Conservation (phyloP, 2,113 vertebrate species). For the Zapornia atra region DNA sequence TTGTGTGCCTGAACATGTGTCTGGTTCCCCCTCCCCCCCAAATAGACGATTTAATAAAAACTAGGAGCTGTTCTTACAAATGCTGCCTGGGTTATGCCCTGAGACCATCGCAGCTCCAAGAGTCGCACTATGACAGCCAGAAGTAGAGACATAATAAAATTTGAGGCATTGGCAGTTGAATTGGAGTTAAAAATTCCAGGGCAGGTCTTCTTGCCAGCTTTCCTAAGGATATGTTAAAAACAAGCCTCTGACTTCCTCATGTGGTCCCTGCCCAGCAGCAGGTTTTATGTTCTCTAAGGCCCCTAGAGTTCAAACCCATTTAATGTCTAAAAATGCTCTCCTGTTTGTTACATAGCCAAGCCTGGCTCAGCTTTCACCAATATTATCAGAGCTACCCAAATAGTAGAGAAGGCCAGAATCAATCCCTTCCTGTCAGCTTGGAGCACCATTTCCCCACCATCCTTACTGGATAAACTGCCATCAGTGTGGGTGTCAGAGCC, state of each 20-base stretch:
- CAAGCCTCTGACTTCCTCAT: not conserved
- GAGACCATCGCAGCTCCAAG: not conserved
- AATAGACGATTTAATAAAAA: not conserved
- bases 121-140: not conserved
- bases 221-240: not conserved
- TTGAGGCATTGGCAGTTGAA: not conserved
- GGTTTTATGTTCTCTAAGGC: not conserved
- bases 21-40: accelerated
- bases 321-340: not conserved
- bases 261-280: not conserved
- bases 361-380: not conserved
- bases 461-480: constrained; percentile 13
- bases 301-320: not conserved
- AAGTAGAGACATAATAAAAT: not conserved
- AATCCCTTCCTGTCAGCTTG: not conserved
- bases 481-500: not conserved
- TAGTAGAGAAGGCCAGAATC: not conserved
- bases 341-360: not conserved
- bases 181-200: not conserved
- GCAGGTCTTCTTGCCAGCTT: not conserved
- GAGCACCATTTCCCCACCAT: not conserved
- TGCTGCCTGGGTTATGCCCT: not conserved
- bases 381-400: not conserved
- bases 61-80: not conserved
- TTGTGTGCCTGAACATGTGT: not conserved